Conservation (phyloP, 2,888 invertebrate species). For the Cylloceria caligata region DNA sequence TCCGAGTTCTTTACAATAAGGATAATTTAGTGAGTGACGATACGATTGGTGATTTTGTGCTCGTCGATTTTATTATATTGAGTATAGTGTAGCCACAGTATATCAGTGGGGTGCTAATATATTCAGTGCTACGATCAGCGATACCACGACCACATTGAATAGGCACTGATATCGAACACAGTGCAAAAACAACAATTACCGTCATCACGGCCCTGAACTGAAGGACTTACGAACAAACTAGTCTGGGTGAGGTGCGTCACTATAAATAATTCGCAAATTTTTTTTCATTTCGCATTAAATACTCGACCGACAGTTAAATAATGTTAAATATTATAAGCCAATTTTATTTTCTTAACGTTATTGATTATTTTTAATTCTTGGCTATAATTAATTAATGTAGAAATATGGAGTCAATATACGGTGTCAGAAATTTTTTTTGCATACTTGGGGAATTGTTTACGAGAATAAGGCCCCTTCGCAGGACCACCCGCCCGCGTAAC, state of each 20-base stretch:
- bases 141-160: conserved; percentile 9
- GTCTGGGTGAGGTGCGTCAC: conserved; percentile 47
- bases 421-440: conserved; percentile 26
- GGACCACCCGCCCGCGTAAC: conserved; percentile 16
- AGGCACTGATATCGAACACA: conserved; percentile 35
- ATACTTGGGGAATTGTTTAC: conserved; percentile 25
- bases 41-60: conserved; percentile 47
- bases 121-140: conserved; percentile 40
- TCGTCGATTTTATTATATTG: conserved; percentile 10
- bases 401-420: not conserved
- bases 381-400: not conserved
- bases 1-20: conserved; percentile 18
- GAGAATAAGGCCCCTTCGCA: conserved; percentile 41
- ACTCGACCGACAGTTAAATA: not conserved
- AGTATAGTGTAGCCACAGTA: conserved; percentile 14
- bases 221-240: conserved; percentile 34
- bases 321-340: too few species aligned
- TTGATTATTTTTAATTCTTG: not conserved
- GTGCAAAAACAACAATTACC: conserved; percentile 19
- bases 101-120: conserved; percentile 44
- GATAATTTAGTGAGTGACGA: conserved; percentile 25
- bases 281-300: not conserved
- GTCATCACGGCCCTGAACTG: conserved; percentile 34
- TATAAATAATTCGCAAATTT: not conserved
- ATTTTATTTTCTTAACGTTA: not conserved